Percentiles rank a stretch among this genome's conserved stretches.
phyloP scores from a whole-genome alignment of 2,113 vertebrate genomes.

The Panurus biarmicus region DNA sequence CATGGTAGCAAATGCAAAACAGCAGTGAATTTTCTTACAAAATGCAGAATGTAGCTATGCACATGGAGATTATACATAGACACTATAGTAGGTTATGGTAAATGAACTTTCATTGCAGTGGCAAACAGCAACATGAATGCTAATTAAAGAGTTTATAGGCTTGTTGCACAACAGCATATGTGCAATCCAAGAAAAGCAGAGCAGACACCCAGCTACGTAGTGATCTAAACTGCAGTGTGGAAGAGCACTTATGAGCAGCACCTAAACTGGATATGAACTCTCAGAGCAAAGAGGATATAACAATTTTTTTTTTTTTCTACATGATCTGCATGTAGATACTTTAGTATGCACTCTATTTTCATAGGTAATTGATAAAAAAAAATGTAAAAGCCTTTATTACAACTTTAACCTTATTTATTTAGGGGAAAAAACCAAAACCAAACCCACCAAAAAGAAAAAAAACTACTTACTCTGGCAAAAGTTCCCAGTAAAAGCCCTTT shows the following conservation, averaged over 20 bases:
- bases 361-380: neutral
- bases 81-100: neutral
- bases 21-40: neutral
- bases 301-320: neutral
- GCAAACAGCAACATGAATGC: neutral
- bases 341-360: neutral
- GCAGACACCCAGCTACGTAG: accelerated
- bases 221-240: neutral
- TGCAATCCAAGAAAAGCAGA: neutral
- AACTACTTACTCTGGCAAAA: neutral
- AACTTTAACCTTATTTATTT: neutral
- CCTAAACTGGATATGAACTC: neutral
- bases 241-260: neutral
- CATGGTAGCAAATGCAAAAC: neutral
- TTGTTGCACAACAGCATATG: neutral
- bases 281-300: neutral
- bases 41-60: neutral
- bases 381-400: neutral
- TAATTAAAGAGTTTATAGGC: neutral
- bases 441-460: neutral
- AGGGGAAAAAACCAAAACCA: accelerated
- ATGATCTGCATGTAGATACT: neutral
- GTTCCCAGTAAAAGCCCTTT: neutral
- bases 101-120: neutral
- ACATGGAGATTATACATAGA: neutral